These are phyloP conservation scores for Drosophila conformis DNA, from an alignment of 2,888 invertebrate genomes.

Conservation along the genomic window DNA sequence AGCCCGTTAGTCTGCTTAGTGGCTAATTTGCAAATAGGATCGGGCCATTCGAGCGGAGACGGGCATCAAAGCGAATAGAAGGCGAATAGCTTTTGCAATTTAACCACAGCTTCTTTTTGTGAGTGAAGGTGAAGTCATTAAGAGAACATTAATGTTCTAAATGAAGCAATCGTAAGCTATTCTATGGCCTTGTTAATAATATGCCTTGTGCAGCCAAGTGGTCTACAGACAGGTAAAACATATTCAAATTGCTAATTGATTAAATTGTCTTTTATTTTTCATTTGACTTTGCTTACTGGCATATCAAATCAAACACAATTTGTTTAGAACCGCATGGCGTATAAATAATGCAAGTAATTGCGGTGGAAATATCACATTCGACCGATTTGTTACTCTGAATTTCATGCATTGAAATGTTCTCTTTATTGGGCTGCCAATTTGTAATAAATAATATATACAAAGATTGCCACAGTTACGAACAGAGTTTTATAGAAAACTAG, in stretches of 20 bases:
- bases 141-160: constrained; percentile 2
- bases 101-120: constrained; percentile 33
- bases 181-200: neutral
- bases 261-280: neutral
- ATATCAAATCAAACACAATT: neutral
- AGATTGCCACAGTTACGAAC: neutral
- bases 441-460: constrained; percentile 9
- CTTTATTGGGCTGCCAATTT: constrained; percentile 2
- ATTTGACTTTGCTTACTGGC: neutral
- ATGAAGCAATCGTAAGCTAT: neutral
- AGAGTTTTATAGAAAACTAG: neutral
- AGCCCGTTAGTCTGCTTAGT: constrained; percentile 60
- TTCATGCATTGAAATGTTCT: neutral
- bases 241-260: neutral
- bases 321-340: neutral
- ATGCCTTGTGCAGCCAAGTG: neutral
- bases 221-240: neutral
- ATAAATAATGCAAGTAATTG: constrained; percentile 34
- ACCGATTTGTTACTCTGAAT: constrained; percentile 22
- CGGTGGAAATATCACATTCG: constrained; percentile 36
- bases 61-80: neutral
- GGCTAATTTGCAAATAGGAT: constrained; percentile 68
- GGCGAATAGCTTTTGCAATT: constrained; percentile 41
- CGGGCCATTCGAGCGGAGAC: constrained; percentile 22
- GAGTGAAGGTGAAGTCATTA: constrained; percentile 11